These are phyloP conservation scores for Champsocephalus gunnari DNA, from an alignment of 2,797 vertebrate species.

Conservation along the genomic window DNA sequence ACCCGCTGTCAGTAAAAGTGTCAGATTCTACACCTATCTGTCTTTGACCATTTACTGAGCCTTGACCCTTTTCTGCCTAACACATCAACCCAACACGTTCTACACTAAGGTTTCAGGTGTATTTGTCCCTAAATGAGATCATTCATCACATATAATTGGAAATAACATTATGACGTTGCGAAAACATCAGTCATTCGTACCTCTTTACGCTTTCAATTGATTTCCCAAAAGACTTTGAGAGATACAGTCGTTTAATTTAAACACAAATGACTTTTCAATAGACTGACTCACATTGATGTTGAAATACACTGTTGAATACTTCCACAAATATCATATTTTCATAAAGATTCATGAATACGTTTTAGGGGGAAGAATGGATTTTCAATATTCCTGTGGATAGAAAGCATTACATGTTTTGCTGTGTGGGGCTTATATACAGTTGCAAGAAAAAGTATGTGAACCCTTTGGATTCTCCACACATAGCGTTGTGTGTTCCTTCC, in stretches of 20 bases:
- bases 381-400: not conserved
- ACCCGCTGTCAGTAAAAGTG: not conserved
- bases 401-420: not conserved
- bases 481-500: no score
- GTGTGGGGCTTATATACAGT: no score
- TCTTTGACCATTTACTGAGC: not conserved
- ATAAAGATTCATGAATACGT: not conserved
- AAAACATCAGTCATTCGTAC: not conserved
- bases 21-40: not conserved
- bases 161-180: not conserved
- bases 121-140: not conserved
- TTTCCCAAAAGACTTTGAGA: not conserved
- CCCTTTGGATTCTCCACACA: no score
- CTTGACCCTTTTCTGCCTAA: not conserved
- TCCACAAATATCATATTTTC: not conserved
- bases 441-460: no score
- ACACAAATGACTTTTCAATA: not conserved
- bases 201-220: not conserved
- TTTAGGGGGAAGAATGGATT: no score
- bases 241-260: not conserved
- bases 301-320: not conserved
- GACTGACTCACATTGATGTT: not conserved
- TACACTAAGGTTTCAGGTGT: not conserved
- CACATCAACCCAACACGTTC: not conserved
- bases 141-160: not conserved